Evolutionary conservation across 2,113 vertebrate genomes (phyloP).

Genomic region (Jacana jacana): DNA sequence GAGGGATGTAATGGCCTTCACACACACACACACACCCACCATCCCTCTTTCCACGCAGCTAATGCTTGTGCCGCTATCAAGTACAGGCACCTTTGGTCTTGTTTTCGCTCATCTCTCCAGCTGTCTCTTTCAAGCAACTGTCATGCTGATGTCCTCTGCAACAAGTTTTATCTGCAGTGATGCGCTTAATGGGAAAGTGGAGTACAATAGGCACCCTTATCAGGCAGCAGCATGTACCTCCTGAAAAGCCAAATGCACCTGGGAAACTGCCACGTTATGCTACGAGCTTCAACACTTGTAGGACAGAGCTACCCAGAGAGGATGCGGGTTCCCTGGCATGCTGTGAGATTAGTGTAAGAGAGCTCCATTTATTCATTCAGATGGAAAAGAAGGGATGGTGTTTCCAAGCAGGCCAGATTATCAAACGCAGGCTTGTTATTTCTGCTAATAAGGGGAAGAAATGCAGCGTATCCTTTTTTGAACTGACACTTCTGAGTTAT

Average conservation of each 20-base stretch:
- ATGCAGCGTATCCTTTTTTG: not conserved
- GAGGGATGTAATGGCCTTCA: too few relatives aligned
- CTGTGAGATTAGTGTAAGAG: not conserved
- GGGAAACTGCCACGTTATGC: not conserved
- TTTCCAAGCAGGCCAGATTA: not conserved
- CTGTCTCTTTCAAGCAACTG: accelerated
- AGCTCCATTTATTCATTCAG: not conserved
- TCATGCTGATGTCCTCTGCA: accelerated
- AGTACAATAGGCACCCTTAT: not conserved
- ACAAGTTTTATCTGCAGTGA: not conserved
- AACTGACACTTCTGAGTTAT: not conserved
- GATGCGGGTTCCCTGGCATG: accelerated
- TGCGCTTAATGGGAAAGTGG: not conserved
- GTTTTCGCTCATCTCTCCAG: accelerated
- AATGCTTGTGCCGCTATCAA: accelerated
- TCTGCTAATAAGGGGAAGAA: not conserved
- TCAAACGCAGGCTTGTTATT: not conserved
- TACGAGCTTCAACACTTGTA: not conserved
- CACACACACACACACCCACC: too few relatives aligned
- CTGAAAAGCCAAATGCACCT: not conserved
- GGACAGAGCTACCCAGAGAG: accelerated
- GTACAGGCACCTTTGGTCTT: accelerated
- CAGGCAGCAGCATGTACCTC: not conserved
- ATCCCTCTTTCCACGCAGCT: not conserved
- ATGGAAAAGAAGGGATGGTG: not conserved